Conservation (phyloP, 2,888 invertebrate species). For the Lasioglossum villosulum region DNA sequence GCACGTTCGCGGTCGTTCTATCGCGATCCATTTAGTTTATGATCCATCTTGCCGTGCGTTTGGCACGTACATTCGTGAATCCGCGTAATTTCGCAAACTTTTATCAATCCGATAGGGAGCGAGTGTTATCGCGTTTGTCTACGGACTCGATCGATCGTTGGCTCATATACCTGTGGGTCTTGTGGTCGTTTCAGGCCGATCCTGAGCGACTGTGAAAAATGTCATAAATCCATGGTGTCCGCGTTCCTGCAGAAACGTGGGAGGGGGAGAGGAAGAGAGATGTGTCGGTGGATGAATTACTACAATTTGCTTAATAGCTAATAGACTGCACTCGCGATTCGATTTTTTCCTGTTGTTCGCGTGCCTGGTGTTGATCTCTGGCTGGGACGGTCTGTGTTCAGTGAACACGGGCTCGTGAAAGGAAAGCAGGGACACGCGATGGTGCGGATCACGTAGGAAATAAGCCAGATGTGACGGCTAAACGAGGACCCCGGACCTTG, state of each 20-base stretch:
- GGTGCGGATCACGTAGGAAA: constrained; percentile 45
- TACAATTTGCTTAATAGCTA: constrained; percentile 82
- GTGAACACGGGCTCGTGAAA: constrained; percentile 23
- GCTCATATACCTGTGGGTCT: neutral
- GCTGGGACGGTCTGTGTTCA: constrained; percentile 1
- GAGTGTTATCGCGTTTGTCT: neutral
- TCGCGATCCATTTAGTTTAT: constrained; percentile 52
- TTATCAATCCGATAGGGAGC: constrained; percentile 15
- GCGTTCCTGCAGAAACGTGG: constrained; percentile 60
- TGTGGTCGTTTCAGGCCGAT: neutral
- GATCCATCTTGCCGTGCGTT: constrained; percentile 54
- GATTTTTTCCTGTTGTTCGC: constrained; percentile 24
- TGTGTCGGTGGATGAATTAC: constrained; percentile 76
- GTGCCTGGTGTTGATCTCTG: constrained; percentile 7
- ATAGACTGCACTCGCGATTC: constrained; percentile 64
- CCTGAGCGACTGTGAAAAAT: constrained; percentile 52
- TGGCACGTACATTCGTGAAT: constrained; percentile 44
- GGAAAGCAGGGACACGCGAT: constrained; percentile 14
- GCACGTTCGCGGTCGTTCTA: constrained; percentile 30
- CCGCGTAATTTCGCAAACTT: constrained; percentile 31
- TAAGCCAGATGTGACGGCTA: constrained; percentile 56
- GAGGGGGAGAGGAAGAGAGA: constrained; percentile 66
- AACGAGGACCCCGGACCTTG: constrained; percentile 57
- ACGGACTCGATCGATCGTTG: neutral
- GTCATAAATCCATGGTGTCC: constrained; percentile 66